Evolutionary conservation across 2,797 vertebrate species (phyloP), one percentile per base, ranked within the genome.

Genomic region (Tympanoctomys barrerae): DNA sequence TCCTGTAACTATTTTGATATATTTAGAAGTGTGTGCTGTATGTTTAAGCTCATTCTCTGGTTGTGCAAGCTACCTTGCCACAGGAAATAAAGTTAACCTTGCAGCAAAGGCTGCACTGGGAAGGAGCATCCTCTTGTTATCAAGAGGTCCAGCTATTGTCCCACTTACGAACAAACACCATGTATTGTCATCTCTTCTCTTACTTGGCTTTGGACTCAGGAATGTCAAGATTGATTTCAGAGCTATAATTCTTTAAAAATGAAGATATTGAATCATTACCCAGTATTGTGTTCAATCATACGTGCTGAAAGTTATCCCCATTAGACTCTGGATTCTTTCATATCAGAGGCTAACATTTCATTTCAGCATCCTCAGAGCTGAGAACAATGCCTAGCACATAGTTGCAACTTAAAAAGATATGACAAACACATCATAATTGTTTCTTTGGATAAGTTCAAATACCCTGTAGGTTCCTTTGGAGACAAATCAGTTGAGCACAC

Each of bases 11-110:
- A 68, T 89, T 88, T 94, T 22, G 77, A 5, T 66, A 62, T 24
- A 8, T 21, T 90, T 96, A 95, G 96, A 94, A 93, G 75, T 52
- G 91, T 71, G 7, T 19, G 96, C 96, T 94, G 28, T 59, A 66
- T 31, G 52, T 89, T 94, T 85, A 96, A 89, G 3, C 49, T 24
- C 96, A 88, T 88, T 87, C 61, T 39, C 46, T 82, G 28, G 54
- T 78, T 92, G 18, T 68, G 36, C n/a, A 75, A 92, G 64, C 54
- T 33, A 19, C 46, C 13, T 1, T 12, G 9, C n/a, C 31, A 78
- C 73, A 85, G 85, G 31, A 79, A 75, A 82, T 39, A 85, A 94
- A 71, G 73, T 39, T 3, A 21, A 64, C n/a, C 24, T 57, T 94
- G 57, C 26, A 28, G 61, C 33, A 90, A 59, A 46, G 73, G 19